These are phyloP conservation scores for Rhynchophorus ferrugineus DNA, from an alignment of 1,140 invertebrate species.

Conservation along the genomic window DNA sequence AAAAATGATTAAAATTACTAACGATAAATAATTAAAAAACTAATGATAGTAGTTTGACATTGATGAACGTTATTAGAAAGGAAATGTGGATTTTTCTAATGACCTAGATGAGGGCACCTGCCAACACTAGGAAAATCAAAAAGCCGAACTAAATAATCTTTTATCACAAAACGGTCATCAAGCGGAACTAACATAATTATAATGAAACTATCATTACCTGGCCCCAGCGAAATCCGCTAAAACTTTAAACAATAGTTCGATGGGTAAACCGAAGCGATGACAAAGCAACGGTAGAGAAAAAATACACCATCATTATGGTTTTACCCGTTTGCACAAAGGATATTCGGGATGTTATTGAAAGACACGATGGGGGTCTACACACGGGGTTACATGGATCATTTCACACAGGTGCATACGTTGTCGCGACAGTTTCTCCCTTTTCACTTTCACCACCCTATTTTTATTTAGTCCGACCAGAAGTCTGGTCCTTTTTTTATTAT, in stretches of 20 bases:
- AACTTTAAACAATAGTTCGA: conserved; percentile 20
- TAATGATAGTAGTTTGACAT: too few relatives aligned
- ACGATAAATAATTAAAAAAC: too few relatives aligned
- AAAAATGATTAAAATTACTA: too few relatives aligned
- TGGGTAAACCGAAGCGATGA: conserved; percentile 22
- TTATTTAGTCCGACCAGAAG: not conserved
- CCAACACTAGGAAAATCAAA: conserved; percentile 10
- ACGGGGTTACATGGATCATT: conserved; percentile 27
- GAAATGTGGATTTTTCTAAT: conserved; percentile 19
- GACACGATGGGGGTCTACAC: conserved; percentile 21
- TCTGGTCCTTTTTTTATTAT: too few relatives aligned
- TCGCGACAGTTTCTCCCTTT: conserved; percentile 12
- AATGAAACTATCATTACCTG: conserved; percentile 25
- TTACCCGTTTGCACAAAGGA: conserved; percentile 20
- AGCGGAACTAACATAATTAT: conserved; percentile 24
- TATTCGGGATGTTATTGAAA: conserved; percentile 25
- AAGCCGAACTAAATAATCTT: conserved; percentile 14
- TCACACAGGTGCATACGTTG: conserved; percentile 27
- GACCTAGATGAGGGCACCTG: conserved; percentile 9
- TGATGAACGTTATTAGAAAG: too few relatives aligned
- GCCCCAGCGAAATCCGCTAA: conserved; percentile 21
- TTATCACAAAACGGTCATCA: conserved; percentile 18
- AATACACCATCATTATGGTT: conserved; percentile 20
- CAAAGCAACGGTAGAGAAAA: conserved; percentile 18
- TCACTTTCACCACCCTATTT: conserved; percentile 7